A percentile compares a stretch with the other conserved stretches of the same genome.
Evolutionary conservation across 2,113 vertebrate genomes (phyloP).

Genomic region (Trogon melanurus): DNA sequence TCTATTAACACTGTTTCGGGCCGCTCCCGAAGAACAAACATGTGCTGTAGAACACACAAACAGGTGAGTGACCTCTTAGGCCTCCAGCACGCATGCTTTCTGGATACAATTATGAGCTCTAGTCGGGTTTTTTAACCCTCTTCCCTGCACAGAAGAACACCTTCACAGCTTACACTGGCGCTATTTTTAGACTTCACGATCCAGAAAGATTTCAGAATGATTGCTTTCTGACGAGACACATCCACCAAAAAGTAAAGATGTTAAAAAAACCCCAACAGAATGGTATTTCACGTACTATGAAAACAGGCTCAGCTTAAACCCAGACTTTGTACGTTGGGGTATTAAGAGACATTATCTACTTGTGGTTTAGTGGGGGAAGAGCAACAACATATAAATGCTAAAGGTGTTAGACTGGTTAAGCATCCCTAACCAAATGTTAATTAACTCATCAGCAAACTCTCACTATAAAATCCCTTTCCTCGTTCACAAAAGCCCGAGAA

Average conservation of each 20-base stretch:
- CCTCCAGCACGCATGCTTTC: not conserved
- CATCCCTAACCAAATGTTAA: not conserved
- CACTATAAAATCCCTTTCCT: not conserved
- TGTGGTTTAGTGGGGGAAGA: not conserved
- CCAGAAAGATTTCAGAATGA: not conserved
- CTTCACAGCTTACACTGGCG: not conserved
- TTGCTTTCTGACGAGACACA: not conserved
- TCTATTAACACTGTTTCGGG: slow-evolving; percentile 96
- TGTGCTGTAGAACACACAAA: slow-evolving; percentile 82
- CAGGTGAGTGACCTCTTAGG: not conserved
- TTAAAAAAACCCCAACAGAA: not conserved
- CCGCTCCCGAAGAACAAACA: slow-evolving; percentile 93
- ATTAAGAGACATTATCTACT: not conserved
- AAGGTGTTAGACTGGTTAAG: not conserved
- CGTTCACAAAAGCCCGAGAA: not conserved
- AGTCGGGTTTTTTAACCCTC: not conserved
- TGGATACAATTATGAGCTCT: not conserved
- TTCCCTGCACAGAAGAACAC: not conserved
- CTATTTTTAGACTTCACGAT: not conserved
- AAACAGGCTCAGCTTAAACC: not conserved
- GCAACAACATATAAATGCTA: not conserved
- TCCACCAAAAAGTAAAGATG: not conserved
- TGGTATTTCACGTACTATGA: not conserved
- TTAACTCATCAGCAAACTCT: not conserved
- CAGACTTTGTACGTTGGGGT: not conserved